Evolutionary conservation across 2,888 invertebrate species (phyloP), one percentile per base, ranked within the genome.

Genomic region (Blastobasis lacticolella): DNA sequence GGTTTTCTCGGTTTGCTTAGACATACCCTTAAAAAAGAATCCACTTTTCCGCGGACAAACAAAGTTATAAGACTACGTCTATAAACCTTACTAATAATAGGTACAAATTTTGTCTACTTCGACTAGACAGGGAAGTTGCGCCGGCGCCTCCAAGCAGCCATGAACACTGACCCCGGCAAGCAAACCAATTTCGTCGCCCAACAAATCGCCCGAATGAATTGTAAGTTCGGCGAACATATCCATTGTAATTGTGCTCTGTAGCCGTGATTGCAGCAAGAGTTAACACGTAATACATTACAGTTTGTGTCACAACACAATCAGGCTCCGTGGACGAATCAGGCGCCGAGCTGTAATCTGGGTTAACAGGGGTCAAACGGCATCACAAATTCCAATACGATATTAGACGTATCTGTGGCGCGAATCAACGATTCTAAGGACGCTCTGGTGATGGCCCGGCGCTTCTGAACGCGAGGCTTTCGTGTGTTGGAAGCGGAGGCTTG

Each of bases 351-450:
- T 91, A 91, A 91, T 91, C 91, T 91, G 90, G 91, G 91, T 92
- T 91, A 92, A 92, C 91, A 90, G 91, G 90, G 91, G 91, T 92
- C 91, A 91, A 92, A 91, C 90, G 90, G 89, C 91, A 89, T 89
- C 90, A 90, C 90, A 91, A 89, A 91, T 91, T 91, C 91, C 91
- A 90, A 89, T 90, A 90, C 88, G 90, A 88, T 86, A 88, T 89
- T 88, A 88, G 86, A 89, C 82, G 83, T 86, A 88, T 88, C 88
- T 84, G 85, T 84, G 83, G 85, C 87, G 86, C 81, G 84, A 86
- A 86, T 85, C 86, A 80, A 79, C 81, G 76, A 71, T 74, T 75
- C 78, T 75, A 78, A 71, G 75, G 77, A 71, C 69, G 69, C 56
- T 57, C 60, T 10, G 37, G 23, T 23, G 23, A 23, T 23, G 23